These are phyloP conservation scores for Hylia prasina DNA, from an alignment of 2,113 vertebrate genomes.

Conservation along the genomic window DNA sequence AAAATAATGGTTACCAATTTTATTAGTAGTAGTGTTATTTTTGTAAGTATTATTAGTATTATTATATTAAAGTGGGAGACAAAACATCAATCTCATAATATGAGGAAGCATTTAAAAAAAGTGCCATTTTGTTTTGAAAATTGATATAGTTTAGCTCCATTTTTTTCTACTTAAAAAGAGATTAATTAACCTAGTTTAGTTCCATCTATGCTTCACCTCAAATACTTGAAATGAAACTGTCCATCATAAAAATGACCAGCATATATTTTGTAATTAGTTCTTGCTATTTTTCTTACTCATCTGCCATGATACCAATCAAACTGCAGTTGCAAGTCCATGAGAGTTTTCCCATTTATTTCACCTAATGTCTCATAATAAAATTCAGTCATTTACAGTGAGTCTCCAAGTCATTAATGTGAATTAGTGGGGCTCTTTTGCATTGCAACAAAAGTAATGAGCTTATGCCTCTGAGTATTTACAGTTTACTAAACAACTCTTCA, in stretches of 20 bases:
- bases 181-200: not conserved
- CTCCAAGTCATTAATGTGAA: not conserved
- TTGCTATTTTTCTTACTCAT: not conserved
- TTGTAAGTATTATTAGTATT: not conserved
- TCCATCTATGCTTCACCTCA: not conserved
- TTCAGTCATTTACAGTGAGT: not conserved
- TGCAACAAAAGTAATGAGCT: not conserved
- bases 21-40: not conserved
- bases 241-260: not conserved
- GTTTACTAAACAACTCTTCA: not conserved
- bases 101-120: not conserved
- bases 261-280: not conserved
- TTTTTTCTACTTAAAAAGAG: not conserved
- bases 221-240: not conserved
- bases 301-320: not conserved
- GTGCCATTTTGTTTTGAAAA: not conserved
- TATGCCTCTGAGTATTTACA: not conserved
- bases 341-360: not conserved
- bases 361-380: not conserved
- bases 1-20: not conserved
- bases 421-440: not conserved
- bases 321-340: not conserved
- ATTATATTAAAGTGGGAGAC: not conserved
- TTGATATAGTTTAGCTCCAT: not conserved
- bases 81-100: not conserved